phyloP scores from a whole-genome alignment of 2,888 invertebrate species.

The Clivina fossor region DNA sequence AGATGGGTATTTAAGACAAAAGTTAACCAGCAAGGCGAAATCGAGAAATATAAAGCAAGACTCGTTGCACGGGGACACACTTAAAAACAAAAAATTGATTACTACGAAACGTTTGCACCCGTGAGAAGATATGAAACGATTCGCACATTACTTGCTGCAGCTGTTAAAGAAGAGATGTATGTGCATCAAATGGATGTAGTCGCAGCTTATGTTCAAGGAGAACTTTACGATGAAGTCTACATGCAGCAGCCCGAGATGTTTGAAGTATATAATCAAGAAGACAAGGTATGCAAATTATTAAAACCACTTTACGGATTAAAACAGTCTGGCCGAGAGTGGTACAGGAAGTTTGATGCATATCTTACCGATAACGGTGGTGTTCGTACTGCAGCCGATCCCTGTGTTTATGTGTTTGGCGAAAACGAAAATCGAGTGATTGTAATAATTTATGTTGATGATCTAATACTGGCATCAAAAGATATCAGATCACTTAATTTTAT shows the following conservation, averaged over 20 bases:
- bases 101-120: conserved; percentile 39
- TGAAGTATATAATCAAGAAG: conserved; percentile 18
- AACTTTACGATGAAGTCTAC: conserved; percentile 35
- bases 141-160: conserved; percentile 36
- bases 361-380: conserved; percentile 6
- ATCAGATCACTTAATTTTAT: conserved; percentile 19
- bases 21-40: conserved; percentile 27
- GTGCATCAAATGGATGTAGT: conserved; percentile 41
- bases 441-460: conserved; percentile 37
- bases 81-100: conserved; percentile 37
- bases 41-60: conserved; percentile 36
- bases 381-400: conserved; percentile 35
- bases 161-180: conserved; percentile 38
- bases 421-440: conserved; percentile 21
- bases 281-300: conserved; percentile 37
- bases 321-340: conserved; percentile 37
- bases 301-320: conserved; percentile 38
- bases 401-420: conserved; percentile 34
- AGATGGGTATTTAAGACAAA: conserved; percentile 38
- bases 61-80: conserved; percentile 39
- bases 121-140: conserved; percentile 39
- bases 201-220: conserved; percentile 38
- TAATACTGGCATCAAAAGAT: conserved; percentile 35
- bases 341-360: conserved; percentile 24
- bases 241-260: conserved; percentile 38